Conservation (phyloP, 2,888 invertebrate species). For the Loripinus fragilis region DNA sequence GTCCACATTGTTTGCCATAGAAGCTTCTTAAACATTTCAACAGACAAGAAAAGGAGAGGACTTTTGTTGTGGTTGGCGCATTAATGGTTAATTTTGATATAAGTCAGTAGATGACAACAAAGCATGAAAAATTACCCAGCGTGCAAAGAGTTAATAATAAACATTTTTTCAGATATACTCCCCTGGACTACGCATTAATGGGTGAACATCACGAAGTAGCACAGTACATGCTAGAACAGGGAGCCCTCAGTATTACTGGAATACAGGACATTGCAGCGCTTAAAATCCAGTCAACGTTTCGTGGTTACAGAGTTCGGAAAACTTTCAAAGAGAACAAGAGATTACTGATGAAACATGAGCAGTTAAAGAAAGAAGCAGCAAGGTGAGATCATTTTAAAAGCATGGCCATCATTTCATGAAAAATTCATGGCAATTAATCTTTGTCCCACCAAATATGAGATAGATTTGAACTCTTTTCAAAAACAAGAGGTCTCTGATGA, state of each 20-base stretch:
- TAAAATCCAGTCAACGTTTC: slow-evolving; percentile 82
- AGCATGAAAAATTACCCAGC: too few relatives aligned
- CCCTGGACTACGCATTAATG: slow-evolving; percentile 83
- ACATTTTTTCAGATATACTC: slow-evolving; percentile 77
- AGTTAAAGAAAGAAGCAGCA: slow-evolving; percentile 82
- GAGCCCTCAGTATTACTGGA: slow-evolving; percentile 82
- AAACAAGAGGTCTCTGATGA: slow-evolving; percentile 82
- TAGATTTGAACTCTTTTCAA: too few relatives aligned
- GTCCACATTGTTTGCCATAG: too few relatives aligned
- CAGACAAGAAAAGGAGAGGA: too few relatives aligned
- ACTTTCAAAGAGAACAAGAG: slow-evolving; percentile 82
- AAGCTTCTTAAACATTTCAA: too few relatives aligned
- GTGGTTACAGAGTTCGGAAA: slow-evolving; percentile 81
- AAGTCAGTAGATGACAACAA: too few relatives aligned
- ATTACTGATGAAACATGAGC: slow-evolving; percentile 82
- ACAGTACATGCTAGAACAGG: slow-evolving; percentile 82
- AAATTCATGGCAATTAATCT: too few relatives aligned
- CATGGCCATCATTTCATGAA: too few relatives aligned
- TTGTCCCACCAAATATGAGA: too few relatives aligned
- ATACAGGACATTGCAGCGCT: slow-evolving; percentile 83
- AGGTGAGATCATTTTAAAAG: slow-evolving; percentile 65
- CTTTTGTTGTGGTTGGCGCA: too few relatives aligned
- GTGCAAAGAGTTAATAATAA: too few relatives aligned
- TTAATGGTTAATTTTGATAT: too few relatives aligned
- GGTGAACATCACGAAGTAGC: slow-evolving; percentile 83